These are phyloP conservation scores for Nebria brevicollis DNA, from an alignment of 2,888 invertebrate genomes.

Conservation along the genomic window DNA sequence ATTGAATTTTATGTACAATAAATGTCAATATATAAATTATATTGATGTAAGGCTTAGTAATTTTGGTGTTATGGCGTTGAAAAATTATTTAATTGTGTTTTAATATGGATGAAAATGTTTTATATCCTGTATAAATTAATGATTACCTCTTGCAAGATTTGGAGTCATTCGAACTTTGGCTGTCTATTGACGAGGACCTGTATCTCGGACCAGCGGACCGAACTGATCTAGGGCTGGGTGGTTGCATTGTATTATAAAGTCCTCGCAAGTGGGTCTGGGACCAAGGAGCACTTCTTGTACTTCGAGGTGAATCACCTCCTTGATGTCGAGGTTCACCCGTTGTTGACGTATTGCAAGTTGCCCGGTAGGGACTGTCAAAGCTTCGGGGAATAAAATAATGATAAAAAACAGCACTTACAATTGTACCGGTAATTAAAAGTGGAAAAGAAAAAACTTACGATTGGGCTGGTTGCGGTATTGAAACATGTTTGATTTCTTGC, in stretches of 20 bases:
- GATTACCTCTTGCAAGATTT: conserved; percentile 77
- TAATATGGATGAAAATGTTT: background rate
- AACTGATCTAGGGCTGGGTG: conserved; percentile 83
- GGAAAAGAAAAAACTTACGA: conserved; percentile 59
- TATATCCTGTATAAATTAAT: no score
- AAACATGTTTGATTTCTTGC: conserved; percentile 66
- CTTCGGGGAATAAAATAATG: conserved; percentile 50
- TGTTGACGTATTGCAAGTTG: conserved; percentile 65
- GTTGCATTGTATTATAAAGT: conserved; percentile 68
- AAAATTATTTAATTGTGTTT: background rate
- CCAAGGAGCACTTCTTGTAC: conserved; percentile 85
- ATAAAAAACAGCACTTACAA: conserved; percentile 47
- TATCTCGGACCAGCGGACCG: conserved; percentile 74
- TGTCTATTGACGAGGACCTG: conserved; percentile 86
- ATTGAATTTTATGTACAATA: background rate
- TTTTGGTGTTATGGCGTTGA: background rate
- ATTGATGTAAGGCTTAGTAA: background rate
- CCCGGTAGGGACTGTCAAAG: conserved; percentile 65
- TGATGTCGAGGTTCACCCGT: conserved; percentile 58
- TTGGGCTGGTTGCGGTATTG: conserved; percentile 68
- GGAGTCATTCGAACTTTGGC: conserved; percentile 89
- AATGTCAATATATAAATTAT: no score
- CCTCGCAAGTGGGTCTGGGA: conserved; percentile 77
- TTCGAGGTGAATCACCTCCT: conserved; percentile 78
- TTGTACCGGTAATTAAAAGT: conserved; percentile 24